A percentile compares a stretch with the other conserved stretches of the same genome.
These are phyloP conservation scores for Cryptomyrus ogoouensis DNA, from an alignment of 2,113 vertebrate species.

Conservation along the genomic window DNA sequence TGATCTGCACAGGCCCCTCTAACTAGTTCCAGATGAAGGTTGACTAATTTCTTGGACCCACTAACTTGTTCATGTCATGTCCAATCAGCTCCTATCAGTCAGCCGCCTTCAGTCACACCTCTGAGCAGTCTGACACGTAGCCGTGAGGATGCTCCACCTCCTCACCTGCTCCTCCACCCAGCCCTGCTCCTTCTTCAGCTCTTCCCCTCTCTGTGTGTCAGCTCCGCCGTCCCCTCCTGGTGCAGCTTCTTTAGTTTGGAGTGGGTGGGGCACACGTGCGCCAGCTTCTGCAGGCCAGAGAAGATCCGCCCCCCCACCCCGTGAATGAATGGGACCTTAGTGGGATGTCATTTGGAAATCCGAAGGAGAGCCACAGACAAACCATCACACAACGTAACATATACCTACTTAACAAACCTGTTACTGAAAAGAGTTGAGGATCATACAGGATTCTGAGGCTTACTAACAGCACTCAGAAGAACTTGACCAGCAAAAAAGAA, in stretches of 20 bases:
- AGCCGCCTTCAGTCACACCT: neutral
- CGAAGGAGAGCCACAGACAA: neutral
- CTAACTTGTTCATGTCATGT: neutral
- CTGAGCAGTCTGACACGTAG: neutral
- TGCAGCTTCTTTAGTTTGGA: conserved; percentile 85
- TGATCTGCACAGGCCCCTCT: neutral
- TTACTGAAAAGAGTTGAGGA: neutral
- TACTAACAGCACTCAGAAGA: neutral
- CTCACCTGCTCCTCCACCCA: conserved; percentile 86
- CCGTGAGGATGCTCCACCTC: too few species aligned
- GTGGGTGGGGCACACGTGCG: conserved; percentile 82
- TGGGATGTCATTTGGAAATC: neutral
- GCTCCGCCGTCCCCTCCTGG: conserved; percentile 83
- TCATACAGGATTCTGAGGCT: neutral
- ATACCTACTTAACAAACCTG: neutral
- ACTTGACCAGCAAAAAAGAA: neutral
- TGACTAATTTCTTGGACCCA: neutral
- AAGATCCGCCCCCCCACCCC: neutral
- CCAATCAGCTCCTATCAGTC: neutral
- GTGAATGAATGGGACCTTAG: neutral
- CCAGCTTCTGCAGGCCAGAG: conserved; percentile 69
- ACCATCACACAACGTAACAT: neutral
- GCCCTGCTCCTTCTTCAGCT: conserved; percentile 93
- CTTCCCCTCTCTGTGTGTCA: conserved; percentile 84
- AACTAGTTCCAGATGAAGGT: neutral